phyloP scores from a whole-genome alignment of 2,797 vertebrate species.

The Dryobates pubescens region DNA sequence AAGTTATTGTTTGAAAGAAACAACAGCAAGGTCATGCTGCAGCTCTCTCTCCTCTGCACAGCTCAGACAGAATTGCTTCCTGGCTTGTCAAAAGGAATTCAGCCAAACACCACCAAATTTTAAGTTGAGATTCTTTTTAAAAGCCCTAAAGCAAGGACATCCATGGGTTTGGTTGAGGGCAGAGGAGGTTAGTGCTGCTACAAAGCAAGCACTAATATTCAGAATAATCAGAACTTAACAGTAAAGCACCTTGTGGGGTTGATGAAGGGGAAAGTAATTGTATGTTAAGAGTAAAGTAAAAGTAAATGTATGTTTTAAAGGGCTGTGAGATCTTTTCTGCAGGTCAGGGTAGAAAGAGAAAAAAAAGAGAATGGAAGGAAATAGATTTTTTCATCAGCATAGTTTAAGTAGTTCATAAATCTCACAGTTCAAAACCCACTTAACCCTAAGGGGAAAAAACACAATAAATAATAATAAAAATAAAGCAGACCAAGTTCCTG shows the following conservation, averaged over 20 bases:
- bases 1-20: conserved; percentile 11
- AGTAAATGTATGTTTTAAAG: too few species aligned
- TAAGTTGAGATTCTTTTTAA: not conserved
- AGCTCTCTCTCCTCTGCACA: not conserved
- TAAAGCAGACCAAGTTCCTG: not conserved
- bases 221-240: not conserved
- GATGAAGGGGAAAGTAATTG: too few species aligned
- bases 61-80: not conserved
- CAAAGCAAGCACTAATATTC: not conserved
- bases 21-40: not conserved
- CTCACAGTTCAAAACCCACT: not conserved
- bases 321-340: too few species aligned
- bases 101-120: not conserved
- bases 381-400: not conserved
- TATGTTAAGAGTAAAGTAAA: too few species aligned
- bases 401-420: not conserved
- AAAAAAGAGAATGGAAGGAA: not conserved
- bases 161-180: not conserved
- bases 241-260: not conserved
- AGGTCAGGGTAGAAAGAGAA: not conserved
- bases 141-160: conserved; percentile 11
- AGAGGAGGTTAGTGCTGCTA: not conserved
- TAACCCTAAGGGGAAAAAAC: not conserved
- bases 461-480: not conserved
- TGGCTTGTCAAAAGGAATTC: not conserved